Evolutionary conservation across 2,888 invertebrate species (phyloP), one percentile per base, ranked within the genome.

Genomic region (Drosophila yooni): DNA sequence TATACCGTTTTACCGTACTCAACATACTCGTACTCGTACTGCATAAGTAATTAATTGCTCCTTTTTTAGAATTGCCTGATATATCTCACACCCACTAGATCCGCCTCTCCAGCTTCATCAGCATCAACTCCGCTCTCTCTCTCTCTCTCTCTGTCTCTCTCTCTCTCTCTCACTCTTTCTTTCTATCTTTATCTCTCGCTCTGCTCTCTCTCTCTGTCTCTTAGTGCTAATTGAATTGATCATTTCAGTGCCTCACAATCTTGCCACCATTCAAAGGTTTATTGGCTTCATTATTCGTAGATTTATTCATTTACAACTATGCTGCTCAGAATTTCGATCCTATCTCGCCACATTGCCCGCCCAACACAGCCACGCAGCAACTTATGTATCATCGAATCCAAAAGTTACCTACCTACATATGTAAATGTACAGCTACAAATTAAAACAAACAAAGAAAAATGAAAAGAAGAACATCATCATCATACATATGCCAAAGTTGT

Each of bases 1-100:
- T 62, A 63, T 68, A 78, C 74, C 61, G 66, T 43, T 43, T 21
- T 70, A 81, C 60, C 75, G 73, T 85, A 79, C 60, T 68, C 68
- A 57, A 74, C 64, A 64, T 64, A 69, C 64, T 75, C 58, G 69
- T 46, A 68, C 68, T 60, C 53, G 53, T 71, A 36, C 68, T 68
- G 74, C 51, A 74, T 74, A 43, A 59, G 31, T 52, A 72, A 48
- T 57, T 53, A 38, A 48, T 59, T 69, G 40, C 13, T 59, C 48
- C 50, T 46, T 31, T 43, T 40, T 40, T 77, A 64, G 63, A 77
- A 50, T 63, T 36, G 48, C 52, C 54, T 40, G 58, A 38, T 13
- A 50, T 36, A 29, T 40, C 29, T 40, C 63, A 57, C 63, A 29
- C 61, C 58, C 67, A 57, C 57, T 64, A 72, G 33, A 56, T 79